Evolutionary conservation across 2,797 vertebrate species (phyloP).

Genomic region (Morelia viridis): DNA sequence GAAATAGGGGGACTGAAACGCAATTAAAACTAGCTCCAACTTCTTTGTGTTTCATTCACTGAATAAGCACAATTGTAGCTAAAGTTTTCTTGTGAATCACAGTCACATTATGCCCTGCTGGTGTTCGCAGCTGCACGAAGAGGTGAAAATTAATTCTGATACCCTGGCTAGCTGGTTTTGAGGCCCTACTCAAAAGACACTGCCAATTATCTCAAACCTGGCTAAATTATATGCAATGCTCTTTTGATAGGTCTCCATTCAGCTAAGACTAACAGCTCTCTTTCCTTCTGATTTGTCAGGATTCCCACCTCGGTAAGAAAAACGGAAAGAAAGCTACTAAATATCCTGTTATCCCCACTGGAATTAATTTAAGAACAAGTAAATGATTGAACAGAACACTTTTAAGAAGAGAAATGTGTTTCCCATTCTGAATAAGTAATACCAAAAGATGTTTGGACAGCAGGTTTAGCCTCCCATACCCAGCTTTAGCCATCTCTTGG

Average conservation of each 20-base stretch:
- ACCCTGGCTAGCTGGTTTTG: conserved; percentile 28
- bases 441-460: conserved; percentile 7
- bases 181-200: conserved; percentile 37
- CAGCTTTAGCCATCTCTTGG: neutral
- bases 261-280: conserved; percentile 34
- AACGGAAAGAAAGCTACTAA: conserved; percentile 35
- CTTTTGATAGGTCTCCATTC: conserved; percentile 35
- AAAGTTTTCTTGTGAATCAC: conserved; percentile 17
- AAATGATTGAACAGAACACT: conserved; percentile 23
- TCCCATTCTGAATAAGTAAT: conserved; percentile 15
- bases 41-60: conserved; percentile 26
- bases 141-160: conserved; percentile 46
- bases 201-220: conserved; percentile 56
- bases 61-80: conserved; percentile 24
- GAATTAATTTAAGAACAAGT: conserved; percentile 37
- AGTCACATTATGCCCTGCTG: conserved; percentile 26
- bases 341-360: conserved; percentile 30
- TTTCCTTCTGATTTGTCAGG: conserved; percentile 42
- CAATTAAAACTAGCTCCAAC: neutral
- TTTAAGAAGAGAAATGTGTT: conserved; percentile 24
- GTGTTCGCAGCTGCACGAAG: conserved; percentile 8
- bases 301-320: conserved; percentile 52
- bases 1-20: neutral
- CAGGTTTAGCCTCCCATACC: conserved; percentile 29
- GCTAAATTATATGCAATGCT: conserved; percentile 41